Evolutionary conservation across 2,888 invertebrate genomes (phyloP).

Genomic region (Azorinus chamasolen): DNA sequence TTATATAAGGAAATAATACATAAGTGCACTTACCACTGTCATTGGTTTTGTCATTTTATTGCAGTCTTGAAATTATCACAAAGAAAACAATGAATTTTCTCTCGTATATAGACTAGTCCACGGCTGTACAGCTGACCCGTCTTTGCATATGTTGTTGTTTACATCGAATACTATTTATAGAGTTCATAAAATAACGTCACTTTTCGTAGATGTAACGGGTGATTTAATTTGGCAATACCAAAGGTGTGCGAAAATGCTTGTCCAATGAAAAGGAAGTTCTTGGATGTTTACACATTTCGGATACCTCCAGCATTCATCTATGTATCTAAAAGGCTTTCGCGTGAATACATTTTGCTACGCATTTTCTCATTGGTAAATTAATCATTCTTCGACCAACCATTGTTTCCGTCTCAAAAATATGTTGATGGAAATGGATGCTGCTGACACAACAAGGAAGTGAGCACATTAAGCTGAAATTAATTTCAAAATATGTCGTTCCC

Average conservation of each 20-base stretch:
- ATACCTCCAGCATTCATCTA: too few species aligned
- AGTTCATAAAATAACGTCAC: slow-evolving; percentile 43
- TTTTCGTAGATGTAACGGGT: slow-evolving; percentile 24
- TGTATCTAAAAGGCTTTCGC: too few species aligned
- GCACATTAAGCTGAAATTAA: neutral
- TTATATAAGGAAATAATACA: neutral
- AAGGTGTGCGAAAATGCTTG: slow-evolving; percentile 30
- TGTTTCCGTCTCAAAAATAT: slow-evolving; percentile 19
- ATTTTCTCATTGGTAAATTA: slow-evolving; percentile 9
- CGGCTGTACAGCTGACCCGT: too few species aligned
- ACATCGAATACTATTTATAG: slow-evolving; percentile 77
- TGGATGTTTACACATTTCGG: slow-evolving; percentile 1
- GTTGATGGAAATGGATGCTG: slow-evolving; percentile 58
- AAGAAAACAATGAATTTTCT: too few species aligned
- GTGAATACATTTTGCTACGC: neutral
- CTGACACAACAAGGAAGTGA: slow-evolving; percentile 63
- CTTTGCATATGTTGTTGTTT: slow-evolving; percentile 68
- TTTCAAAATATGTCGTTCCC: slow-evolving; percentile 48
- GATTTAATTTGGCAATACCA: slow-evolving; percentile 57
- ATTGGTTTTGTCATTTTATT: slow-evolving; percentile 76
- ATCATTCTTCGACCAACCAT: slow-evolving; percentile 39
- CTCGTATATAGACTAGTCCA: too few species aligned
- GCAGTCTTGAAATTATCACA: too few species aligned
- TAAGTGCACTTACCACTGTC: slow-evolving; percentile 74
- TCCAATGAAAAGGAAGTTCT: slow-evolving; percentile 35